Base-by-base conservation (phyloP, 2,797 vertebrate species). In the Lepilemur ruficaudatus region DNA sequence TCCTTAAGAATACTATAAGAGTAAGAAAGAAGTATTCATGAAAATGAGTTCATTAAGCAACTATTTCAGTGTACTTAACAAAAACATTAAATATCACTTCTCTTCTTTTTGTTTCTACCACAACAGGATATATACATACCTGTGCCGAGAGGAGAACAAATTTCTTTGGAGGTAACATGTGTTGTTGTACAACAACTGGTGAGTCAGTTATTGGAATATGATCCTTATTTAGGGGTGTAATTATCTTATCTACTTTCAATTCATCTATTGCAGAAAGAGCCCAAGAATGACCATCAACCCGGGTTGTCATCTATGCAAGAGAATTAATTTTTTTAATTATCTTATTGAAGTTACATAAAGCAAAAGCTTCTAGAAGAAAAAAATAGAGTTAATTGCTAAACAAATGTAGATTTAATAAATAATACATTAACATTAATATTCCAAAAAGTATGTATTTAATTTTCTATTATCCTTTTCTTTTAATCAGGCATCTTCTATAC, bases 61-160 rank as follows among this genome's bases (percentile, higher is more conserved):
- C 13, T 41, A 72, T 0, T 28, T 38, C 18, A 59, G 15, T 67
- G 50, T 38, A 87, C 17, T 46, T 90, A 28, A 92, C 9, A 86
- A 72, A 89, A 52, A 25, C 15, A 48, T 52, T 59, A 94, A 80
- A 13, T 10, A 46, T 0, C 0, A 6, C 38, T 70, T 75, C 50
- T 61, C 23, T 83, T 85, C 52, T 41, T 86, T n/a, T 28, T 48
- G 30, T 35, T 43, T 61, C 15, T 17, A 3, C 3, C 11, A 10
- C 30, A 69, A 85, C 8, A 59, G 72, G 23, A 30, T 4, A 9
- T 28, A 17, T 17, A 96, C 97, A 83, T 57, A 99, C 99, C 99
- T 99, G 99, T 65, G 99, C 99, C n/a, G 99, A 99, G 94, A 99
- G 99, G 5, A 99, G 99, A 89, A 99, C 99, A 97, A 99, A 99